Base-by-base conservation (phyloP, 2,888 invertebrate genomes). In the Cephalotes varians region DNA sequence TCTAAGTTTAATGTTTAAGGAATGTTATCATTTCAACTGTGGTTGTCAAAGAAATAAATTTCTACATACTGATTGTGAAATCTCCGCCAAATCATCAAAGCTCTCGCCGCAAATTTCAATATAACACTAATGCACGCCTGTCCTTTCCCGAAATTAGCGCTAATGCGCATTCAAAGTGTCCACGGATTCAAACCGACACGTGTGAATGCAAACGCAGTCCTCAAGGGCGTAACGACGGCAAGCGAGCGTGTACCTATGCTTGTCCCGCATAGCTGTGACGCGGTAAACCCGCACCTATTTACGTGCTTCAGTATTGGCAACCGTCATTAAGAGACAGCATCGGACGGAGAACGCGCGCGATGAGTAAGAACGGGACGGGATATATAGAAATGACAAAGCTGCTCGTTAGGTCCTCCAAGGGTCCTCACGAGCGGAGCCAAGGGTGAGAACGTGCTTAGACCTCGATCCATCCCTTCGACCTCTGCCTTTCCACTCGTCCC, bases 361-460 rank as follows among this genome's bases (percentile, higher is more conserved):
- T 47, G 31, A 37, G 83, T 49, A 64, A 72, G 84, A 81, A 73
- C 69, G 85, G 84, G 90, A 90, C 86, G 91, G 90, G 90, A 85
- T 88, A 87, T 83, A 87, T 86, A 91, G 92, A 93, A 92, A 94
- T 92, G 94, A 94, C 94, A 94, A 94, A 94, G 94, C 94, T 91
- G 93, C 94, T 94, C 94, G 94, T 94, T 94, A 94, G 94, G 93
- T 91, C 91, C 92, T 92, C 92, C 91, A 90, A 94, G 94, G 93
- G 94, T 94, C 94, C 94, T 94, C 93, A 93, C 90, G 91, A 89
- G 90, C 90, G 91, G 88, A 91, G 91, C 94, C 93, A 94, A 94
- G 94, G 94, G 94, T 94, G 94, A 94, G 93, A 94, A 94, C 94
- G 94, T 94, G 94, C 94, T 94, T 92, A 92, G 93, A 92, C 93